Evolutionary conservation across 2,113 vertebrate species (phyloP).

Genomic region (Atractosteus spatula): DNA sequence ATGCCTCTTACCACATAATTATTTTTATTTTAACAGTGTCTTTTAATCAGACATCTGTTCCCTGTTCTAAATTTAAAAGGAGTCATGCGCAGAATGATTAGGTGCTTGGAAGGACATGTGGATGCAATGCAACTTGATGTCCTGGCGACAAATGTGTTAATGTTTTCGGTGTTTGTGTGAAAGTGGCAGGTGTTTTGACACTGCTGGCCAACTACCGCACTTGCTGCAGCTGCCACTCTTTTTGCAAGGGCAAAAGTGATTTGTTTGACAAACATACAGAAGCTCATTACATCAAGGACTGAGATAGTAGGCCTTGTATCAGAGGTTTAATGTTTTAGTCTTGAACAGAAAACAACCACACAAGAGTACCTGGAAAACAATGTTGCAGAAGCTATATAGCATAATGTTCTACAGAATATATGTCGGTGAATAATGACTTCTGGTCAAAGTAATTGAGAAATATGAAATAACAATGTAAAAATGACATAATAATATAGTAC

Average conservation of each 20-base stretch:
- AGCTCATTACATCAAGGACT: slow-evolving; percentile 15
- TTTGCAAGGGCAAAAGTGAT: slow-evolving; percentile 37
- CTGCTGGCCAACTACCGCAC: slow-evolving; percentile 39
- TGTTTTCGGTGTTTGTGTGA: slow-evolving; percentile 53
- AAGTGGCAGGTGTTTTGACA: slow-evolving; percentile 60
- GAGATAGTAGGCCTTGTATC: background rate
- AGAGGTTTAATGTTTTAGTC: background rate
- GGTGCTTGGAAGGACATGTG: slow-evolving; percentile 44
- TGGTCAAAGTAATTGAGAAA: background rate
- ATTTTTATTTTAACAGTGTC: slow-evolving; percentile 76
- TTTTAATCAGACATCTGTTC: slow-evolving; percentile 81
- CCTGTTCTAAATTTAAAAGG: slow-evolving; percentile 68
- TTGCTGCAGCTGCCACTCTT: background rate
- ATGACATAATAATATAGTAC: background rate
- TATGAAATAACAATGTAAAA: background rate
- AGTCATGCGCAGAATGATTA: slow-evolving; percentile 51
- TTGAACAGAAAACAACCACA: no score
- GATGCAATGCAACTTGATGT: slow-evolving; percentile 49
- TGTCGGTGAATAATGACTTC: background rate
- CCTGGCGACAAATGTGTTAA: slow-evolving; percentile 60
- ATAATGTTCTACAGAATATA: background rate
- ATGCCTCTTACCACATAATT: slow-evolving; percentile 74
- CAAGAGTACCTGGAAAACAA: no score
- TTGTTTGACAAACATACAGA: slow-evolving; percentile 32
- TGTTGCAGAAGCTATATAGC: no score